Evolutionary conservation across 1,140 invertebrate species (phyloP).

Genomic region (Pteromalus puparum): DNA sequence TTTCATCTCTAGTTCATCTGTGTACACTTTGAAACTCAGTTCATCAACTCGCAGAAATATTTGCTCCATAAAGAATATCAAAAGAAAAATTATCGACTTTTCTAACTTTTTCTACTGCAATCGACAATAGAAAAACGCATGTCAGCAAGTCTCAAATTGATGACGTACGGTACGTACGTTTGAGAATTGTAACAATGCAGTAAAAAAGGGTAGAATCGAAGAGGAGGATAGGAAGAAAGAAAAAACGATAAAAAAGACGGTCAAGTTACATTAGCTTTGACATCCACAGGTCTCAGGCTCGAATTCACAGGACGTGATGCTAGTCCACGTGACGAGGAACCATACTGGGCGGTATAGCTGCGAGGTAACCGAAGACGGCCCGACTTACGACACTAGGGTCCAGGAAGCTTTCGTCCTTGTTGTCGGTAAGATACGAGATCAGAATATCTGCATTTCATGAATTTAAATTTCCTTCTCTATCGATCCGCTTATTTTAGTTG

Average conservation of each 20-base stretch:
- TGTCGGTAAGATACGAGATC: slow-evolving; percentile 76
- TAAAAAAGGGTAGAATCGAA: slow-evolving; percentile 12
- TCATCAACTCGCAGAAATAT: too few species aligned
- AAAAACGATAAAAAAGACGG: neutral
- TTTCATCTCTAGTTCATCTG: neutral
- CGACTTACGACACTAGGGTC: slow-evolving; percentile 82
- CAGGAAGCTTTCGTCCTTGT: slow-evolving; percentile 80
- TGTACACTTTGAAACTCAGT: too few species aligned
- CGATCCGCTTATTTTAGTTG: neutral
- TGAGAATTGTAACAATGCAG: neutral
- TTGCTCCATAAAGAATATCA: neutral
- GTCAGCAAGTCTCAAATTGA: neutral
- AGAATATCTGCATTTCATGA: neutral
- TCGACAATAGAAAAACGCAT: too few species aligned
- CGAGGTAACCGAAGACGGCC: slow-evolving; percentile 84
- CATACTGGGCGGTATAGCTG: slow-evolving; percentile 84
- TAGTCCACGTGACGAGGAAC: slow-evolving; percentile 76
- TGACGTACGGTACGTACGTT: neutral
- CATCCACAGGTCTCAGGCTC: slow-evolving; percentile 75
- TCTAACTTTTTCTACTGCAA: neutral
- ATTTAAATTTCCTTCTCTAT: neutral
- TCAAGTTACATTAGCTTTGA: slow-evolving; percentile 46
- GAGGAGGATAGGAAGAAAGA: neutral
- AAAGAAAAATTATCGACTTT: neutral
- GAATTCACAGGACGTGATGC: slow-evolving; percentile 75